Conservation (phyloP, 2,113 vertebrate genomes). For the Otis tarda region DNA sequence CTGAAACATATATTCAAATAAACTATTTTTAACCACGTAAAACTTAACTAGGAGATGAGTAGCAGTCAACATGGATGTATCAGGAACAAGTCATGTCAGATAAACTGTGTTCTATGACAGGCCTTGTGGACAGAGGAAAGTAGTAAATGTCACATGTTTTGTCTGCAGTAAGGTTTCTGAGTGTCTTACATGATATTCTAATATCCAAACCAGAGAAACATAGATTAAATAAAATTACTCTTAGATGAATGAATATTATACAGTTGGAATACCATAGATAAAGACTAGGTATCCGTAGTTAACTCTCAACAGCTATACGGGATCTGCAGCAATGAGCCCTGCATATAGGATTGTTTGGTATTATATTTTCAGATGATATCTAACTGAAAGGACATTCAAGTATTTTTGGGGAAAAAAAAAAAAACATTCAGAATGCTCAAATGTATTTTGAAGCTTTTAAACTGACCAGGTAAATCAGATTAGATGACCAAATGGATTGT, state of each 20-base stretch:
- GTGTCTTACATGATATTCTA: neutral
- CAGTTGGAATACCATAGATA: neutral
- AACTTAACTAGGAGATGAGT: neutral
- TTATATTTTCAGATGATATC: neutral
- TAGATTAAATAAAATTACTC: neutral
- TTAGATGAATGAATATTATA: neutral
- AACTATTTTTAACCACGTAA: neutral
- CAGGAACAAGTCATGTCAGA: neutral
- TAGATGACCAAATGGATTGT: neutral
- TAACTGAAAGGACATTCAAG: neutral
- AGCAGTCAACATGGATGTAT: neutral
- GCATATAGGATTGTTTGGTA: neutral
- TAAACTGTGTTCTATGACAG: neutral
- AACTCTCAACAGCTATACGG: neutral
- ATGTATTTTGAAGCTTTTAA: neutral
- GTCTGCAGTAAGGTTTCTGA: neutral
- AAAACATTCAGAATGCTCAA: neutral
- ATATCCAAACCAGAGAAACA: neutral
- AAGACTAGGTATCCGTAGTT: neutral
- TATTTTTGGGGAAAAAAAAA: neutral
- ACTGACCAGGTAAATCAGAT: neutral
- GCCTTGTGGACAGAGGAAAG: neutral
- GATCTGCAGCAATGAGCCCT: neutral
- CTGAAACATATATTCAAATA: neutral
- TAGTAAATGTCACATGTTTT: neutral